Conservation (phyloP, 1,140 invertebrate species). For the Pararge aegeria region DNA sequence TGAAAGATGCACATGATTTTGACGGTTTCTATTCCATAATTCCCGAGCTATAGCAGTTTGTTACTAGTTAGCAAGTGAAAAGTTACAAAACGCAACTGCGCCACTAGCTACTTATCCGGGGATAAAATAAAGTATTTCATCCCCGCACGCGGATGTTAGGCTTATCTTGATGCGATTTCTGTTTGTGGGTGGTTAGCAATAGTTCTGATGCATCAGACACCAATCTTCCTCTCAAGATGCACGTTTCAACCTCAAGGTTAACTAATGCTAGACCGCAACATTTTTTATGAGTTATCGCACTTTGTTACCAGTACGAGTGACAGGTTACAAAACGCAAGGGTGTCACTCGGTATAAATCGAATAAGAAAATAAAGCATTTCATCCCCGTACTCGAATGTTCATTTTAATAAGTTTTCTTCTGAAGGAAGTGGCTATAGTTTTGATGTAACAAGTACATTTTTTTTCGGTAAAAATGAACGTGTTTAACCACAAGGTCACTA, state of each 20-base stretch:
- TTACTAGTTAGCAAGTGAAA: constrained; percentile 39
- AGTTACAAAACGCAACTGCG: constrained; percentile 42
- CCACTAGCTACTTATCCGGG: constrained; percentile 44
- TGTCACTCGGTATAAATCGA: constrained; percentile 48
- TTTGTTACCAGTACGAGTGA: constrained; percentile 39
- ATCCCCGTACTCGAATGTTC: constrained; percentile 37
- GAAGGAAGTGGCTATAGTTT: too few species aligned
- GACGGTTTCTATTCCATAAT: too few species aligned
- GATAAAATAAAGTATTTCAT: constrained; percentile 46
- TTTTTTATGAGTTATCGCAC: constrained; percentile 48
- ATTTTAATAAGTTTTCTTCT: constrained; percentile 45
- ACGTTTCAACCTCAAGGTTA: not conserved
- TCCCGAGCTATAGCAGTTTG: constrained; percentile 44
- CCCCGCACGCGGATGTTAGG: constrained; percentile 34
- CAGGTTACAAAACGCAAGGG: constrained; percentile 42
- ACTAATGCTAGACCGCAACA: constrained; percentile 14
- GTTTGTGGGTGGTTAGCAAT: too few species aligned
- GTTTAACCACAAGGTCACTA: not conserved
- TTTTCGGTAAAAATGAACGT: too few species aligned
- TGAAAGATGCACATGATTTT: too few species aligned
- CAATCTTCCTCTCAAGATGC: too few species aligned
- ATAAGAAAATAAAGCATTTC: constrained; percentile 45
- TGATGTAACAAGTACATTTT: too few species aligned
- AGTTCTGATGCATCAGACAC: too few species aligned
- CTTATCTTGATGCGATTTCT: constrained; percentile 46